Base-by-base conservation (phyloP, 1,140 invertebrate species). In the Cecropterus lyciades region DNA sequence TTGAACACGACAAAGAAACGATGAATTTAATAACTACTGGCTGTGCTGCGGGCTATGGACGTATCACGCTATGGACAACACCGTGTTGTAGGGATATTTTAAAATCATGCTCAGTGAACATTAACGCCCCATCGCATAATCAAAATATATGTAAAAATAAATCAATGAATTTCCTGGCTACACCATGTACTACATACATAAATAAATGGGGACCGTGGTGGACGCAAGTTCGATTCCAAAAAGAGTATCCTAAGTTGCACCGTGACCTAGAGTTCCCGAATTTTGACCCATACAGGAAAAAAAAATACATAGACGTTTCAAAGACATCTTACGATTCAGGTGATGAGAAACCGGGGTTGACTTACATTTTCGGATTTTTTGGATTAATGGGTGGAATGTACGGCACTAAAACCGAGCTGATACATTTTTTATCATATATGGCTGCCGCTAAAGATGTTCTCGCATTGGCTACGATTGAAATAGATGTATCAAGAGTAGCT, bases 251-350 rank as follows among this genome's bases (percentile, higher is more conserved):
- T 10, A 79, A 77, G 43, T 55, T 91, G 11, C 89, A 91, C 45
- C 79, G 87, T 5, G 89, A 91, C 46, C 64, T 83, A 0, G 60
- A 79, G 30, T 79, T 79, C 67, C 89, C 89, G 0, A 86, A 78
- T 56, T 89, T 88, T 55, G 84, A 91, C 53, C 51, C 37, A 5
- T 84, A 88, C 52, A 81, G 88, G 57, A 91, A 91, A 73, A 63
- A 79, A 1, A 53, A 82, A 24, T 86, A 72, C 30, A 80, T 71
- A 65, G 81, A 91, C 49, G 49, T 83, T 0, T 77, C 53, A 13
- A 80, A 73, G 62, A 91, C 85, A 11, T 59, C 49, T 5, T 91
- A 82, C 82, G 75, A 78, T 15, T 65, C 69, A 5, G 85, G 84
- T 7, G 84, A 88, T 46, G 55, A 62, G 16, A 91, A 91, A 67